Evolutionary conservation across 1,140 invertebrate genomes (phyloP), one percentile per base, ranked within the genome.

Genomic region (Caerostris extrusa): DNA sequence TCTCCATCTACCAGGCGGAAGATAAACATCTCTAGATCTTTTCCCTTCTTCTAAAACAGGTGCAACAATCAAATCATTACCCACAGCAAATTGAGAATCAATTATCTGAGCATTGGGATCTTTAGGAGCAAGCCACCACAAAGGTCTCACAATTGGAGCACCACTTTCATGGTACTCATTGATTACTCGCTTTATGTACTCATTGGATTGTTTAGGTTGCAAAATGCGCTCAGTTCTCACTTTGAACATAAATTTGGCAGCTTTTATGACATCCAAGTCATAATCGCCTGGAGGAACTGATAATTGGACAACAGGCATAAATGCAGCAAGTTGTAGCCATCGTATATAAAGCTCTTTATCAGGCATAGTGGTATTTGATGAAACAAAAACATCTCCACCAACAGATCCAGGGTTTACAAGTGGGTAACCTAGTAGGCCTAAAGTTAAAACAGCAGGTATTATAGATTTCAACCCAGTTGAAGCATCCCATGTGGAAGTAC

Each of bases 391-490:
- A 90, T 98, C 98, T 4, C 99, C 99, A 0, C 99, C 99, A 56
- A 99, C 98, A 19, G 98, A 98, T 1, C 98, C 98, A 0, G 98
- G 98, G 96, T 99, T 97, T 5, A 99, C 97, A 95, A 99, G 99
- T 0, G 98, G 98, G 96, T 98, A 99, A 0, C 98, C 99, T 91
- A 97, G 96, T 55, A 98, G 97, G 0, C 98, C 98, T 94, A 99
- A 98, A 12, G 97, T 98, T 0, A 99, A 96, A 60, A 98, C 97
- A 0, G 98, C 98, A 2, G 97, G 98, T 95, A 98, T 98, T 3
- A 98, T 97, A 55, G 97, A 97, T 95, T 97, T 97, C 19, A 99
- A 96, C 3, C 94, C 94, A 55, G 83, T 93, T 57, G 69, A 83
- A 56, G 95, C 94, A 90, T 98, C 97, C 99, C 98, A 99, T 1